phyloP scores from a whole-genome alignment of 1,140 invertebrate genomes.

The Vollenhovia emeryi region DNA sequence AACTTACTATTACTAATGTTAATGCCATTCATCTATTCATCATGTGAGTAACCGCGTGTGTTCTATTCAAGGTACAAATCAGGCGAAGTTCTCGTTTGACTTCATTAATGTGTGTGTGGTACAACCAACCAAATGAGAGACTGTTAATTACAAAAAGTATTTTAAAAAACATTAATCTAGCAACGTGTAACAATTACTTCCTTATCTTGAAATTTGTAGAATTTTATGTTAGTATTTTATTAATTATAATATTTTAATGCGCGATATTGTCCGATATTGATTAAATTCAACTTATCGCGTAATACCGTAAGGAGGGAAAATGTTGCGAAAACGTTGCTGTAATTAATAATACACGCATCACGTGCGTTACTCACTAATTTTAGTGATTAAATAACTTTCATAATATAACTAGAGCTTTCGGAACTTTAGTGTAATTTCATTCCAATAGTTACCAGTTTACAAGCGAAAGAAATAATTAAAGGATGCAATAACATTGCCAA shows the following conservation, averaged over 20 bases:
- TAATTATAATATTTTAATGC: not conserved
- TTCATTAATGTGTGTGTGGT: not conserved
- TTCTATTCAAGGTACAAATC: slow-evolving; percentile 43
- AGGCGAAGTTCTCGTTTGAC: not conserved
- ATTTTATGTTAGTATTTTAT: not conserved
- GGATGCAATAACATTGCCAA: not conserved
- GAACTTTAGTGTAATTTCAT: not conserved
- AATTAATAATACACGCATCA: slow-evolving; percentile 12
- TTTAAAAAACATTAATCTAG: not conserved
- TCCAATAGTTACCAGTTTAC: not conserved
- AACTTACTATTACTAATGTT: slow-evolving; percentile 69
- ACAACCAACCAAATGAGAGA: not conserved
- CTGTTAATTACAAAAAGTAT: slow-evolving; percentile 9
- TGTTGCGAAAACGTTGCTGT: not conserved
- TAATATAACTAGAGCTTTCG: not conserved
- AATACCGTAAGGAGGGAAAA: not conserved
- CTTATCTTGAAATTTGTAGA: not conserved
- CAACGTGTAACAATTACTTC: not conserved
- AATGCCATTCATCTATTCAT: slow-evolving; percentile 66
- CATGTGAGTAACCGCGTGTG: slow-evolving; percentile 46
- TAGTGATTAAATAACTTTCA: slow-evolving; percentile 36
- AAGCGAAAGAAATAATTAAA: slow-evolving; percentile 8
- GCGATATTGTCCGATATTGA: not conserved
- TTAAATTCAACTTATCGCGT: not conserved
- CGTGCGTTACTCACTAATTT: not conserved